phyloP scores from a whole-genome alignment of 2,797 vertebrate genomes.

The Onychomys arenicola region DNA sequence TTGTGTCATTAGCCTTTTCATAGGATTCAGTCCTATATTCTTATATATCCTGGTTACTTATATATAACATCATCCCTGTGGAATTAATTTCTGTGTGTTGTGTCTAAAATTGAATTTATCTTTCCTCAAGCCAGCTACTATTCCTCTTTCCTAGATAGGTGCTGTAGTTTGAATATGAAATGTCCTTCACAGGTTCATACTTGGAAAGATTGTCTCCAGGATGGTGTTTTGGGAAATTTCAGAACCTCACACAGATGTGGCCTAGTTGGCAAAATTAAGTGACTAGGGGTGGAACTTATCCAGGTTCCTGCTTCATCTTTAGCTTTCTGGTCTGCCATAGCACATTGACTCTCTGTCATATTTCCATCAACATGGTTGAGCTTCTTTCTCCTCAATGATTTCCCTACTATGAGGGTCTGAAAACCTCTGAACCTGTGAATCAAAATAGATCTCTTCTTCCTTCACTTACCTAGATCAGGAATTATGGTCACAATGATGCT shows the following conservation, averaged over 20 bases:
- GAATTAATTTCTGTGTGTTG: background rate
- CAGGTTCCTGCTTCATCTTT: background rate
- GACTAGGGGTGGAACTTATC: background rate
- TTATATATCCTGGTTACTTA: conserved; percentile 12
- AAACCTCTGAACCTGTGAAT: background rate
- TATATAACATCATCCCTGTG: background rate
- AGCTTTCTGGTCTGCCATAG: background rate
- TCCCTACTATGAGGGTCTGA: background rate
- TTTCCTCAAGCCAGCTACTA: background rate
- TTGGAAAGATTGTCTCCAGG: background rate
- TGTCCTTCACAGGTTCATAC: background rate
- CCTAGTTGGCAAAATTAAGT: background rate
- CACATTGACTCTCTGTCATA: background rate
- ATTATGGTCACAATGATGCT: background rate
- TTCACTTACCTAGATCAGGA: background rate
- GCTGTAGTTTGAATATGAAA: background rate
- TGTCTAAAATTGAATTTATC: background rate
- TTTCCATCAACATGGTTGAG: background rate
- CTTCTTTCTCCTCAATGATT: background rate
- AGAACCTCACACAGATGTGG: background rate
- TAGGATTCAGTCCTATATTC: background rate
- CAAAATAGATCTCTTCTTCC: background rate
- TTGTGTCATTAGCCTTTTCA: background rate
- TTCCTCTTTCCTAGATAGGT: background rate
- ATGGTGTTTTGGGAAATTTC: background rate